These are phyloP conservation scores for Leiothrix lutea DNA, from an alignment of 2,113 vertebrate genomes.

Conservation along the genomic window DNA sequence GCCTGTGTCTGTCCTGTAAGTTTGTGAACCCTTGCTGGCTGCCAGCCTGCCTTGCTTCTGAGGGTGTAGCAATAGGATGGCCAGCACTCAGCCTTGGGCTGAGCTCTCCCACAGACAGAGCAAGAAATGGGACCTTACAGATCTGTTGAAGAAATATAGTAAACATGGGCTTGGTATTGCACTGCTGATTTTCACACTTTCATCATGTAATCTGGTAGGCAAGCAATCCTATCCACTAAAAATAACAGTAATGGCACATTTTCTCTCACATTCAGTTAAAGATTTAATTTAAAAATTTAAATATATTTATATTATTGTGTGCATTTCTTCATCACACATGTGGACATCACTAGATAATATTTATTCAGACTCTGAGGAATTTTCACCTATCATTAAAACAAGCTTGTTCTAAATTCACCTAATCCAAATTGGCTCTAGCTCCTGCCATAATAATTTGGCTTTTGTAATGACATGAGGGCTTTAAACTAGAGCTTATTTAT, in stretches of 20 bases:
- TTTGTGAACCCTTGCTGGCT: background rate
- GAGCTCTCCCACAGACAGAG: background rate
- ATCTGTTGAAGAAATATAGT: background rate
- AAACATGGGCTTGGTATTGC: background rate
- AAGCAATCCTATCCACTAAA: background rate
- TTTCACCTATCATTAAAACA: background rate
- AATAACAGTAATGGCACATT: background rate
- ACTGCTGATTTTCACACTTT: background rate
- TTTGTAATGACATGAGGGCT: background rate
- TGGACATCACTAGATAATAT: fast-evolving
- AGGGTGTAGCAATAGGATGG: background rate
- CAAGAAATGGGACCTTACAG: background rate
- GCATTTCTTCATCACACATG: background rate
- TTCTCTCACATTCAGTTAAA: background rate
- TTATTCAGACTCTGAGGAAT: background rate
- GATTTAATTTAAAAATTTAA: background rate
- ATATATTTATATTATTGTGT: background rate
- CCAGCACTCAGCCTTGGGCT: background rate
- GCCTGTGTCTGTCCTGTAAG: background rate
- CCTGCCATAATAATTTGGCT: background rate
- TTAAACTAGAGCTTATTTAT: background rate
- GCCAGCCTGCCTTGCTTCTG: background rate
- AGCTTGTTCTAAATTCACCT: background rate
- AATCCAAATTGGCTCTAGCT: background rate
- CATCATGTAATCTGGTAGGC: background rate